A percentile compares a stretch with the other conserved stretches of the same genome.
phyloP scores from a whole-genome alignment of 2,888 invertebrate species.

The Drosophila ustulata region DNA sequence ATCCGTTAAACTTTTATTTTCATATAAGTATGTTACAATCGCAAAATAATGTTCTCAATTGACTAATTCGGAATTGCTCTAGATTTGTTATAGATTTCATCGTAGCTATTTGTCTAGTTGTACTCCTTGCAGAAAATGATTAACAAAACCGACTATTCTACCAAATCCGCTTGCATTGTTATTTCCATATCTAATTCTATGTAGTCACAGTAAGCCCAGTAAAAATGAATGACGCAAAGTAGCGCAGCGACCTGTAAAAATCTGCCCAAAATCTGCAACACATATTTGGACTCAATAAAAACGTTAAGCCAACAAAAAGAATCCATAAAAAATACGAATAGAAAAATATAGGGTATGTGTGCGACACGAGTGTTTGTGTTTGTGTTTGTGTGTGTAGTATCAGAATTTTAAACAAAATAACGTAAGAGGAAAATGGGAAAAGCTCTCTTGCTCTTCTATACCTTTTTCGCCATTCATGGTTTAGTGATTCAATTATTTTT shows the following conservation, averaged over 20 bases:
- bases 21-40: too few species aligned
- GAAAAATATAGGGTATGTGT: not conserved
- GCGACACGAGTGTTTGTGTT: not conserved
- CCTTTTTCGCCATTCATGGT: constrained; percentile 54
- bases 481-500: constrained; percentile 81
- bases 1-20: too few species aligned
- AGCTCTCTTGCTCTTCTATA: constrained; percentile 6
- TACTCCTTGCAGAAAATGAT: too few species aligned
- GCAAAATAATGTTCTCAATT: too few species aligned
- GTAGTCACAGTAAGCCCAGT: constrained; percentile 25
- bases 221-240: constrained; percentile 47
- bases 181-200: not conserved
- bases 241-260: constrained; percentile 68
- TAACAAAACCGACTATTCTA: too few species aligned
- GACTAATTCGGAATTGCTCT: too few species aligned
- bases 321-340: not conserved
- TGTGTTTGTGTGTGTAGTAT: constrained; percentile 14
- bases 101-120: too few species aligned
- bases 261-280: constrained; percentile 63
- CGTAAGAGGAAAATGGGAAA: constrained; percentile 42
- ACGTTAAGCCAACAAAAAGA: constrained; percentile 44
- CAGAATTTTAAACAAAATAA: constrained; percentile 49
- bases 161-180: too few species aligned
- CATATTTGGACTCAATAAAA: constrained; percentile 46
- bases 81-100: too few species aligned